Evolutionary conservation across 2,888 invertebrate species (phyloP).

Genomic region (Eumerus sabulonum): DNA sequence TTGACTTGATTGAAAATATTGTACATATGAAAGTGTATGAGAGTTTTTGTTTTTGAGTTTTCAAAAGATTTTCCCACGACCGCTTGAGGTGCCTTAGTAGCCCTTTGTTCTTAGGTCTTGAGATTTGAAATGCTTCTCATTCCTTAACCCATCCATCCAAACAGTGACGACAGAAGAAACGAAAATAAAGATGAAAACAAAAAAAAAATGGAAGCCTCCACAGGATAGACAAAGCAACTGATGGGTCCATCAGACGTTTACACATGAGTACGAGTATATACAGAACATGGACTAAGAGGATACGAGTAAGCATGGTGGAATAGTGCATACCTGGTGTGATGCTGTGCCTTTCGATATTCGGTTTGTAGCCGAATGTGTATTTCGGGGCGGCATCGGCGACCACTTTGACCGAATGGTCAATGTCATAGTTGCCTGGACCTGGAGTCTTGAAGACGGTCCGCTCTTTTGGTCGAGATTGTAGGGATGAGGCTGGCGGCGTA

Average conservation of each 20-base stretch:
- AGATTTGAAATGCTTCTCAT: not conserved
- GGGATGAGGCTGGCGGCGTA: conserved; percentile 86
- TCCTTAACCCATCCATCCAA: conserved; percentile 64
- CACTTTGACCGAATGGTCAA: conserved; percentile 84
- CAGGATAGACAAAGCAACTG: conserved; percentile 49
- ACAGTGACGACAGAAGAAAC: conserved; percentile 34
- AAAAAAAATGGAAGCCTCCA: conserved; percentile 32
- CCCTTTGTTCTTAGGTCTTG: conserved; percentile 6
- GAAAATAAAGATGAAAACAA: conserved; percentile 22
- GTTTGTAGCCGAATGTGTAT: conserved; percentile 87
- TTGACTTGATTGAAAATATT: conserved; percentile 6
- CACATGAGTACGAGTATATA: conserved; percentile 24
- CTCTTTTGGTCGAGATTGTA: conserved; percentile 85
- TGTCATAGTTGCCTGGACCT: conserved; percentile 94
- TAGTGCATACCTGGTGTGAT: conserved; percentile 83
- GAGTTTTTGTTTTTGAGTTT: conserved; percentile 8
- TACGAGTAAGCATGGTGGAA: conserved; percentile 36
- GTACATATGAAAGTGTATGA: no score
- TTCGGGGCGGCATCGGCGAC: conserved; percentile 81
- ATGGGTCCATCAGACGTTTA: conserved; percentile 57
- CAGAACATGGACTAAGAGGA: conserved; percentile 44
- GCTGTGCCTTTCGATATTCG: conserved; percentile 82
- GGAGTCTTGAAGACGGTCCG: conserved; percentile 82
- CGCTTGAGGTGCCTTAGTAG: conserved; percentile 7
- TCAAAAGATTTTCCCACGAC: conserved; percentile 9